Evolutionary conservation across 2,888 invertebrate genomes (phyloP).

Genomic region (Drosophila anomelani): DNA sequence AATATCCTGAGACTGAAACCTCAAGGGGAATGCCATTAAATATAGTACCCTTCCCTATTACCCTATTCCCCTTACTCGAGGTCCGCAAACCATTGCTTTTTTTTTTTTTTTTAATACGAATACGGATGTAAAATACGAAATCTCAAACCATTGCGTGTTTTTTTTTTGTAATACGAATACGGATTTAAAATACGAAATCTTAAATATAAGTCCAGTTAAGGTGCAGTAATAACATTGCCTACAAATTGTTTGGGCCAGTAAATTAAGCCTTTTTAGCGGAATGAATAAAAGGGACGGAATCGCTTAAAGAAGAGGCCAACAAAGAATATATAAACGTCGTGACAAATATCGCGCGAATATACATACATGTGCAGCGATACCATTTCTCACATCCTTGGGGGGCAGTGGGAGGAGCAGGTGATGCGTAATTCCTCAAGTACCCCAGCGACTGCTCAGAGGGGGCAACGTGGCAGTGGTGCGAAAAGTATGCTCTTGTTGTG

Average conservation of each 20-base stretch:
- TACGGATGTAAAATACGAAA: too few relatives aligned
- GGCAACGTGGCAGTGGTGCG: constrained; percentile 15
- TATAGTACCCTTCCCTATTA: too few relatives aligned
- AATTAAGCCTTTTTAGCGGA: constrained; percentile 8
- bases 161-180: too few relatives aligned
- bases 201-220: neutral
- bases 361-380: constrained; percentile 43
- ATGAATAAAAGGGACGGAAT: constrained; percentile 2
- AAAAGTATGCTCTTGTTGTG: constrained; percentile 24
- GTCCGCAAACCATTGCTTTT: too few relatives aligned
- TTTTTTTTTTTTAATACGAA: too few relatives aligned
- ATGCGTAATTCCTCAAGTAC: constrained; percentile 59
- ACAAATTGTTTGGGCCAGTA: constrained; percentile 27
- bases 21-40: neutral
- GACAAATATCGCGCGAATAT: constrained; percentile 7
- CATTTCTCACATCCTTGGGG: constrained; percentile 45
- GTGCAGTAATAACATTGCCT: neutral
- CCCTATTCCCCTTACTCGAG: too few relatives aligned
- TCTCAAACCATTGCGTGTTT: too few relatives aligned
- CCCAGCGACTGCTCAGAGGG: constrained; percentile 56
- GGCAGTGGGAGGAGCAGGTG: neutral
- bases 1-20: neutral
- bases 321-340: constrained; percentile 40
- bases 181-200: too few relatives aligned
- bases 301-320: constrained; percentile 19